Evolutionary conservation across 1,140 invertebrate genomes (phyloP).

Genomic region (Pogonomyrmex californicus): DNA sequence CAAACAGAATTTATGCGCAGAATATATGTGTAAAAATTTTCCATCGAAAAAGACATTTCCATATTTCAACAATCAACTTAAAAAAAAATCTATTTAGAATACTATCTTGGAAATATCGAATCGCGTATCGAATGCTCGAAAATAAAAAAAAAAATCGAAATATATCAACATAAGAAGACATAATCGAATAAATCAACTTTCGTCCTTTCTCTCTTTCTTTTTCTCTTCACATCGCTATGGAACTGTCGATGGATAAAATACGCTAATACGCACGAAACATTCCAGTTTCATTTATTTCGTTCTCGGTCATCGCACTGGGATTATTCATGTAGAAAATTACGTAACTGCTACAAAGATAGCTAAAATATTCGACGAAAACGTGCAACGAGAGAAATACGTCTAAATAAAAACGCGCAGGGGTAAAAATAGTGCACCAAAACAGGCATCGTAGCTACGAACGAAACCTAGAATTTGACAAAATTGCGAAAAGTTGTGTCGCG

Average conservation of each 20-base stretch:
- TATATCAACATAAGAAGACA: not conserved
- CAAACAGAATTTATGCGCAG: too few species aligned
- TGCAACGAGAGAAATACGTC: constrained; percentile 74
- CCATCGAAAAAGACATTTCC: too few species aligned
- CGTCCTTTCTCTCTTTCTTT: not conserved
- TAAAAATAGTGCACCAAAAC: constrained; percentile 80
- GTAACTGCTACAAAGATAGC: constrained; percentile 78
- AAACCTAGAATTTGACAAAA: constrained; percentile 62
- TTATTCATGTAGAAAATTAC: constrained; percentile 78
- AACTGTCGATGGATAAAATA: not conserved
- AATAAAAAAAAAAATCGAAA: not conserved
- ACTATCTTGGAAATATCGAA: too few species aligned
- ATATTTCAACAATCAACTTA: too few species aligned
- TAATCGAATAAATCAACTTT: not conserved
- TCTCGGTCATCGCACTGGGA: constrained; percentile 70
- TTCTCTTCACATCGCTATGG: not conserved
- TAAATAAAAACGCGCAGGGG: constrained; percentile 75
- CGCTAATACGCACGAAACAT: constrained; percentile 46
- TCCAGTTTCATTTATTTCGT: constrained; percentile 70
- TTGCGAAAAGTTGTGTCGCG: not conserved
- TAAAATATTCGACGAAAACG: constrained; percentile 80
- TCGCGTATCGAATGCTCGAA: not conserved
- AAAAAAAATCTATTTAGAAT: too few species aligned
- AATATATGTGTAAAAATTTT: too few species aligned
- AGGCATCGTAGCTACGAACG: constrained; percentile 67